phyloP scores from a whole-genome alignment of 1,140 invertebrate species.

The Pomacea maculata region DNA sequence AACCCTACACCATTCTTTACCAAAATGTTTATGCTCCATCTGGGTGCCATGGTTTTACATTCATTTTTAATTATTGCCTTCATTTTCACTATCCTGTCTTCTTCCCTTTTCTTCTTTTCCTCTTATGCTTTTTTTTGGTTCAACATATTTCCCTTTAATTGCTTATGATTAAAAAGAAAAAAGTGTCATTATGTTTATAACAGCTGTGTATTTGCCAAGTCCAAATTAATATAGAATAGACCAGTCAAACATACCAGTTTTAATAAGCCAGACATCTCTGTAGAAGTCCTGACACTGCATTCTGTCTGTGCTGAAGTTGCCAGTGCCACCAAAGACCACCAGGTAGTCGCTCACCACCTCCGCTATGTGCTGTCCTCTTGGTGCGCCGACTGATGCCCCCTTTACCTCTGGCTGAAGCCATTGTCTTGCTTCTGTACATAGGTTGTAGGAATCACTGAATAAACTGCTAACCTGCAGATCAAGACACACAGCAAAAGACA shows the following conservation, averaged over 20 bases:
- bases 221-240: neutral
- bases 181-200: neutral
- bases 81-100: neutral
- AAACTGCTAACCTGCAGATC: neutral
- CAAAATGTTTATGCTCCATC: no score
- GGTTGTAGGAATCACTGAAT: neutral
- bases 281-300: conserved; percentile 57
- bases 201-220: neutral
- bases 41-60: no score
- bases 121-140: neutral
- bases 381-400: conserved; percentile 43
- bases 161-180: no score
- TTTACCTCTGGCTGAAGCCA: conserved; percentile 52
- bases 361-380: conserved; percentile 54
- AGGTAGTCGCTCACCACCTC: conserved; percentile 47
- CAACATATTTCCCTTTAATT: neutral
- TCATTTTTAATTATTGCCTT: neutral
- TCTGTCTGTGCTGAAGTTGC: conserved; percentile 51
- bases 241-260: conserved; percentile 37
- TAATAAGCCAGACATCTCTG: conserved; percentile 47
- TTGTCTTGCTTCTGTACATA: conserved; percentile 48
- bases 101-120: neutral
- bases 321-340: conserved; percentile 60
- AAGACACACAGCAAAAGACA: neutral
- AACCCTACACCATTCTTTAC: no score